Base-by-base conservation (phyloP, 2,113 vertebrate species). In the Podocnemis expansa region DNA sequence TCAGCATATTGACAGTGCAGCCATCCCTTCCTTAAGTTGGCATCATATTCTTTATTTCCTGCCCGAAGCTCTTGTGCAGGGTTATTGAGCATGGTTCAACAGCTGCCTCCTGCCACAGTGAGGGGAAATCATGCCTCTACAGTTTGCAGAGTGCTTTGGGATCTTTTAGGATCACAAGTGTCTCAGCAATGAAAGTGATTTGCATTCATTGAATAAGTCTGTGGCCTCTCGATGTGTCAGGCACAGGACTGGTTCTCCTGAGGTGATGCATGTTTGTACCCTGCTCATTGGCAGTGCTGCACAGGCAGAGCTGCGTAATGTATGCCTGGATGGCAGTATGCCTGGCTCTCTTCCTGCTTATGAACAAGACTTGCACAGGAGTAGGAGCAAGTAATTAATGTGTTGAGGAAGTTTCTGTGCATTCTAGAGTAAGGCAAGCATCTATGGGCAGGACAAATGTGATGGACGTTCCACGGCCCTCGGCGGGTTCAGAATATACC, bases 241-340 rank as follows among this genome's bases (percentile, higher is more conserved):
- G 47, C 45, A 3, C 76, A 45, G 38, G 43, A 24, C 60, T 52
- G 41, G 49, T 31, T n/a, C 27, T 51, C 16, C 49, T 1, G 38
- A 75, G 0, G 60, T 10, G 0, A 1, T 0, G 1, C 0, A 1
- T 11, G 25, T 78, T 38, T 25, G 5, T 34, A 4, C 84, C 67
- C 43, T 51, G 49, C 55, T 0, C 13, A 34, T 24, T 54, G 84
- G 56, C 45, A 3, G 21, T 3, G 24, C 78, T 16, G 1, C 56
- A 60, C 85, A 43, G 6, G 31, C 2, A 0, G 7, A n/a, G 13
- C 34, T 14, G 79, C 41, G 24, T 78, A 56, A 31, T 13, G 0
- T 16, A 45, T 67, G 38, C 41, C 70, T 43, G 51, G 63, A 63
- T 67, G n/a, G 55, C 17, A 43, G 55, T 60, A 56, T 49, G 80